Base-by-base conservation (phyloP, 2,797 vertebrate genomes). In the Sebastes matsubarae region DNA sequence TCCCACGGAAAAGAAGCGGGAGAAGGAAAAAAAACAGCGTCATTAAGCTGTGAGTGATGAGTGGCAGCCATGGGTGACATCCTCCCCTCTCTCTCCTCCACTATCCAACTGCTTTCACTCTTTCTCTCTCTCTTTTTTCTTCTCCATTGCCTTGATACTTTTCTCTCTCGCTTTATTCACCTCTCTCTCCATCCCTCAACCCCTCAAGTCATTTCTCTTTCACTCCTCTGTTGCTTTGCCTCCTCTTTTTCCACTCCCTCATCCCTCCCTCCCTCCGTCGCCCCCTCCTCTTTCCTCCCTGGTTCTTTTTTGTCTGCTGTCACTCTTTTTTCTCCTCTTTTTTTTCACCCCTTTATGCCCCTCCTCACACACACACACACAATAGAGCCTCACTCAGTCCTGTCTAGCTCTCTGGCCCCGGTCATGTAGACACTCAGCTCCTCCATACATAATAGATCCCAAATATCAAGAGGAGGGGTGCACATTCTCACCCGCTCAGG, bases 11-110 rank as follows among this genome's bases (percentile, higher is more conserved):
- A 91, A 91, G 90, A 89, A 87, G 86, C 69, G 82, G 81, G 91
- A 91, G 90, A 72, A 89, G 59, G 82, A 95, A 96, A 96, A 96
- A 95, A 93, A 89, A 96, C 97, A 96, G 97, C 97, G 97, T 98
- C 97, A 99, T 99, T 99, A 99, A 98, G 97, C 97, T 96, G 97
- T 99, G 98, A 99, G 97, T 98, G 98, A 99, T 99, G 98, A 98
- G 97, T 97, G 97, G 97, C 97, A 98, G 97, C 97, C 97, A 98
- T 97, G 96, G 97, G 95, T 97, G 97, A 97, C 97, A 97, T 97
- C 97, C 97, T 95, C 96, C 96, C 90, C 88, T 88, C 83, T 87
- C 65, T 77, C 96, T 95, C 94, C 94, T 95, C 73, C 68, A 61
- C 78, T 72, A 72, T 86, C 85, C 86, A 81, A 85, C 84, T 69